Base-by-base conservation (phyloP, 35 echinoderm and acorn worm species). In the Ophioderma brevispina region DNA sequence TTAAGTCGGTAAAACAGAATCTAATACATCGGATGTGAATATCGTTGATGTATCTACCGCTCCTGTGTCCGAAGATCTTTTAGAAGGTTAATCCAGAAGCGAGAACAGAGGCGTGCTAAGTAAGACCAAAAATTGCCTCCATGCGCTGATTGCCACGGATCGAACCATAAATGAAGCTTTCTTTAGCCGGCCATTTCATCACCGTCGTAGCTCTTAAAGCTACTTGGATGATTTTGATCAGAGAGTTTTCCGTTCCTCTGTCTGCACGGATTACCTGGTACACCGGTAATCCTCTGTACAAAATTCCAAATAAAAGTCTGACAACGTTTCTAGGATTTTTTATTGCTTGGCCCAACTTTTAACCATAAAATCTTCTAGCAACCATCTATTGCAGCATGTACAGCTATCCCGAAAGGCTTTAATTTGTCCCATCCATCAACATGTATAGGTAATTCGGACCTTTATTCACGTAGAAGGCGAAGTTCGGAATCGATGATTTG, bases 381-480 rank as follows among this genome's bases (percentile, higher is more conserved):
- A 80, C 92, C 92, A 46, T 94, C 87, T 32, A 94, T 94, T 30
- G 87, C 87, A 36, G 31, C 87, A 81, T 90, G 82, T 5, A 95
- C 79, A 59, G 89, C 40, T 35, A 91, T 59, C 32, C 94, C 94
- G 42, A 87, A 95, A 13, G 81, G 94, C 39, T 86, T 85, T 13
- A 95, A 78, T 95, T 95, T 92, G 36, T 92, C 64, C 80, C 56
- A 82, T 25, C 91, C 85, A 85, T 94, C 87, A 19, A 90, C 75
- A 41, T 94, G 88, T 15, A 84, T 86, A 91, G 37, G 50, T 86
- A 90, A 91, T 94, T 94, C 15, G 92, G 87, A 18, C 92, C 86
- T 76, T 42, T 77, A 32, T 78, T 35, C 6, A 31, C 25, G 39
- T 94, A 94, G 6, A 32, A n/a, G 38, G 32, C 91, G 43, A 31